Evolutionary conservation across 2,113 vertebrate species (phyloP).

Genomic region (Notothenia coriiceps): DNA sequence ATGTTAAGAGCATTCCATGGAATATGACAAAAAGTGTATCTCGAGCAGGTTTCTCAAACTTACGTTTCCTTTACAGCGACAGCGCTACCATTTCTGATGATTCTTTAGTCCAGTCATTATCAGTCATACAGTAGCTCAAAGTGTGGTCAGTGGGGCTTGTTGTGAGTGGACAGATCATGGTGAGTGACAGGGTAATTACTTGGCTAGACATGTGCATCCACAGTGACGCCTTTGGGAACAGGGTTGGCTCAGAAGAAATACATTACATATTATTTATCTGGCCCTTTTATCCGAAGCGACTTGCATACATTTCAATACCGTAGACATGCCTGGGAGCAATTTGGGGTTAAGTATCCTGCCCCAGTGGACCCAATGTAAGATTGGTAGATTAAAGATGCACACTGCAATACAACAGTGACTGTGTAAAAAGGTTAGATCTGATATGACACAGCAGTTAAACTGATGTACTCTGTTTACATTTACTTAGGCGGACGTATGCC

Average conservation of each 20-base stretch:
- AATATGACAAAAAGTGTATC: no score
- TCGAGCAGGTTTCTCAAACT: no score
- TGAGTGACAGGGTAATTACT: conserved; percentile 33
- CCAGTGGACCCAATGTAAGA: no score
- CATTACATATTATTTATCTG: neutral
- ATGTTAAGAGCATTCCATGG: no score
- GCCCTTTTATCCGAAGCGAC: no score
- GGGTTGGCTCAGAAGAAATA: conserved; percentile 26
- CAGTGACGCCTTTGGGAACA: conserved; percentile 7
- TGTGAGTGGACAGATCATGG: conserved; percentile 28
- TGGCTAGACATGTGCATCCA: conserved; percentile 24
- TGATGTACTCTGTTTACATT: neutral
- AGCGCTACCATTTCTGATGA: neutral
- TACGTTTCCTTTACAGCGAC: neutral
- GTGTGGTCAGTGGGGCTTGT: conserved; percentile 20
- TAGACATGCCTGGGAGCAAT: no score
- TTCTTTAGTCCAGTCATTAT: conserved; percentile 15
- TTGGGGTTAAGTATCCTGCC: no score
- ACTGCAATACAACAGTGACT: neutral
- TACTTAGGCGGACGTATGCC: neutral
- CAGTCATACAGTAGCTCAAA: conserved; percentile 1
- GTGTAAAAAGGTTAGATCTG: no score
- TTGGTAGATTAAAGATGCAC: no score
- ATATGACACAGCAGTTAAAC: no score
- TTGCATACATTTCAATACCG: no score